Evolutionary conservation across 1,140 invertebrate genomes (phyloP), one percentile per base, ranked within the genome.

Genomic region (Macrobrachium nipponense): DNA sequence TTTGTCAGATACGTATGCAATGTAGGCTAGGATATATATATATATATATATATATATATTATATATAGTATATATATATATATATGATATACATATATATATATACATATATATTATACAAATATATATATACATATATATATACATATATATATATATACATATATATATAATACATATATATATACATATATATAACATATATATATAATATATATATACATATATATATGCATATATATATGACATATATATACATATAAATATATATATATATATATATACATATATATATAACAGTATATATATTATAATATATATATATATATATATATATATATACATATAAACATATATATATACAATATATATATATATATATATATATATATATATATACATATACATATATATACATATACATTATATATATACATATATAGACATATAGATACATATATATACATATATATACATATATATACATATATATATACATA

Each of bases 1-100:
- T 36, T 2, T 4, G 4, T 4, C 27, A 36, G 27, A 36, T 36
- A 36, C 4, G 27, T 36, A 36, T 36, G 27, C 27, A 36, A 36
- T 36, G 27, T 4, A 36, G n/a, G n/a, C n/a, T n/a, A n/a, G n/a
- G n/a, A 36, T 36, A 4, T 1, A 36, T 0, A 51, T 51, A 51
- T 66, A 51, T 51, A 51, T 51, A 68, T 68, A 68, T n/a, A 68
- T n/a, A 68, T n/a, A 68, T n/a, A 68, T n/a, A 68, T n/a, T n/a
- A n/a, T n/a, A 68, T n/a, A 68, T n/a, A 68, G n/a, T n/a, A 68
- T 68, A 66, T 66, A 66, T 66, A 68, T 68, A 20, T 68, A n/a
- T 12, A 68, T 68, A n/a, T 68, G n/a, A 68, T 68, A 20, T 20
- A 68, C 27, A 68, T 23, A 68, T 36, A 18, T 36, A n/a, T 36